Evolutionary conservation across 2,888 invertebrate genomes (phyloP).

Genomic region (Drosophila niveifrons): DNA sequence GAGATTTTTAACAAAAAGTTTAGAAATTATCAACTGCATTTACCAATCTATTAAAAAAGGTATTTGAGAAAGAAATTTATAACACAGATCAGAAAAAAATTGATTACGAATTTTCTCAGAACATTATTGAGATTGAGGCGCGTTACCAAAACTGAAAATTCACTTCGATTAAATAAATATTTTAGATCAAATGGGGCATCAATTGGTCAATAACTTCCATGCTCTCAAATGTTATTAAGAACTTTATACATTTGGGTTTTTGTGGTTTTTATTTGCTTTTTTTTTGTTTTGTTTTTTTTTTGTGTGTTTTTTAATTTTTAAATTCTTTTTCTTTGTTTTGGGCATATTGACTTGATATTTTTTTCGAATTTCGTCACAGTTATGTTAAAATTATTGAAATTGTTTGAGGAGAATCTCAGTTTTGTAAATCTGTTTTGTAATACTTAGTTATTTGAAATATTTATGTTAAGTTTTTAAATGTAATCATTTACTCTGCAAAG

Average conservation of each 20-base stretch:
- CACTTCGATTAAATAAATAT: too few relatives aligned
- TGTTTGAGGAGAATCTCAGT: conserved; percentile 41
- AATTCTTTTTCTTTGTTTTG: conserved; percentile 3
- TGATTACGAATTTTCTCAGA: too few relatives aligned
- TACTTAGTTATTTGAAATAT: conserved; percentile 50
- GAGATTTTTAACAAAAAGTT: background rate
- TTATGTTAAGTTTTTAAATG: conserved; percentile 29
- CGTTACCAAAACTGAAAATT: too few relatives aligned
- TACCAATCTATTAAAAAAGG: conserved; percentile 14
- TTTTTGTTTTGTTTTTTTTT: conserved; percentile 17
- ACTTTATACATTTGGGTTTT: conserved; percentile 25
- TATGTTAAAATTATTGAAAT: conserved; percentile 20
- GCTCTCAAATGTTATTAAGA: conserved; percentile 5
- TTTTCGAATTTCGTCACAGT: conserved; percentile 16
- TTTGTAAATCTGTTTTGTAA: conserved; percentile 32
- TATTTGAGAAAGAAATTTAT: too few relatives aligned
- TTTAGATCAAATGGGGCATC: background rate
- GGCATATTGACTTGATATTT: conserved; percentile 40
- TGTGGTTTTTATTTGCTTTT: conserved; percentile 32
- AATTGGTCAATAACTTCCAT: conserved; percentile 13
- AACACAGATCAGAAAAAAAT: too few relatives aligned
- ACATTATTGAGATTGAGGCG: too few relatives aligned
- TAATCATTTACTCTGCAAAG: conserved; percentile 62
- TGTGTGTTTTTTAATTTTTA: conserved; percentile 9
- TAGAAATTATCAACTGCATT: conserved; percentile 30